phyloP scores from a whole-genome alignment of 1,140 invertebrate genomes.

The Rhagoletis pomonella region DNA sequence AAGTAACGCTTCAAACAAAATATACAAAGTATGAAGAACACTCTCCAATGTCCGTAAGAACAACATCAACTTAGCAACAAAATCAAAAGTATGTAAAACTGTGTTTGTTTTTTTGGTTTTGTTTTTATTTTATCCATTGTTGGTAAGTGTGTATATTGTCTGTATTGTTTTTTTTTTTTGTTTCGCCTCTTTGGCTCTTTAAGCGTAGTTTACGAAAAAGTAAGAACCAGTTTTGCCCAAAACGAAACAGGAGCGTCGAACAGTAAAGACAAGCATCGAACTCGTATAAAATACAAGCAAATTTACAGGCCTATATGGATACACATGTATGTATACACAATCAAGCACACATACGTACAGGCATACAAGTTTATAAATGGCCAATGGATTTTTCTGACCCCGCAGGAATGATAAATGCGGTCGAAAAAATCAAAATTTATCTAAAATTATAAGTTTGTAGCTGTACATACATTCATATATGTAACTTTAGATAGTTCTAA shows the following conservation, averaged over 20 bases:
- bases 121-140: not conserved
- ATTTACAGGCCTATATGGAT: not conserved
- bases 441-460: too few species aligned
- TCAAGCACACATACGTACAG: not conserved
- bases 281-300: not conserved
- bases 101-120: not conserved
- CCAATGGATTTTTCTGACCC: constrained; percentile 32
- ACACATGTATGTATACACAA: not conserved
- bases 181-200: constrained; percentile 15
- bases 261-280: constrained; percentile 50
- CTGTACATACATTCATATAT: too few species aligned
- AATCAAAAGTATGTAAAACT: not conserved
- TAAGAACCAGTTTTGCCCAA: constrained; percentile 48
- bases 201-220: constrained; percentile 46
- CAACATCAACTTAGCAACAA: not conserved
- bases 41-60: constrained; percentile 17
- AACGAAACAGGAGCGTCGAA: constrained; percentile 50
- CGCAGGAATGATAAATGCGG: constrained; percentile 37
- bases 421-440: too few species aligned
- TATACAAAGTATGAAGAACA: constrained; percentile 19
- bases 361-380: not conserved
- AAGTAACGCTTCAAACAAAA: constrained; percentile 43
- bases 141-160: not conserved
- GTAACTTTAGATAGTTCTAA: too few species aligned
- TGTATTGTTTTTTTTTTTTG: not conserved